phyloP scores from a whole-genome alignment of 2,888 invertebrate species.

The Taenaris catops region DNA sequence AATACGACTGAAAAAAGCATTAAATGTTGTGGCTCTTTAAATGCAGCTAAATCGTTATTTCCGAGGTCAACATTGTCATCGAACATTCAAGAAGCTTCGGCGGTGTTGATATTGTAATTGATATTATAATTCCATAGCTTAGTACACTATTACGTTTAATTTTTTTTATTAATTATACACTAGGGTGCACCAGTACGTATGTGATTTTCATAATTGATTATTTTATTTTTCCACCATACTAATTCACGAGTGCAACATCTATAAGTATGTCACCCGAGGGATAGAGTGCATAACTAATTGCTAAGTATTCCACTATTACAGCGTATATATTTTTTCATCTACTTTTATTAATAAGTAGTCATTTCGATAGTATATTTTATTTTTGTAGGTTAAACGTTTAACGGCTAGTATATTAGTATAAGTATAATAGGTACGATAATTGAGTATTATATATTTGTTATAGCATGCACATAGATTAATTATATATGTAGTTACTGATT shows the following conservation, averaged over 20 bases:
- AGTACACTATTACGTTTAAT: slow-evolving; percentile 18
- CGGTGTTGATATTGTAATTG: slow-evolving; percentile 18
- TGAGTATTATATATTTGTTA: slow-evolving; percentile 29
- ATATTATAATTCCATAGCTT: slow-evolving; percentile 20
- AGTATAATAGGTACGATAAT: slow-evolving; percentile 25
- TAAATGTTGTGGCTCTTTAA: slow-evolving; percentile 17
- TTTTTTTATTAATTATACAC: slow-evolving; percentile 23
- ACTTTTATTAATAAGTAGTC: slow-evolving; percentile 25
- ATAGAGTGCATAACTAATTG: slow-evolving; percentile 27
- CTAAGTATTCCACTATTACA: slow-evolving; percentile 58
- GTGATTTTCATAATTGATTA: slow-evolving; percentile 11
- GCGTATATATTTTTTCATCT: slow-evolving; percentile 28
- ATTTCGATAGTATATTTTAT: slow-evolving; percentile 23
- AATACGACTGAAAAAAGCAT: slow-evolving; percentile 7
- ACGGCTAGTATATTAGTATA: slow-evolving; percentile 36
- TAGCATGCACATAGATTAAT: slow-evolving; percentile 31
- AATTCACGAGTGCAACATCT: slow-evolving; percentile 26
- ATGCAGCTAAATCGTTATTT: slow-evolving; percentile 27
- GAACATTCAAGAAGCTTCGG: slow-evolving; percentile 63
- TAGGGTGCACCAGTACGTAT: slow-evolving; percentile 41
- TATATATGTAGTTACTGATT: slow-evolving; percentile 19
- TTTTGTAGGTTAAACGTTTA: slow-evolving; percentile 27
- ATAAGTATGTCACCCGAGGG: slow-evolving; percentile 24
- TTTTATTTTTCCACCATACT: slow-evolving; percentile 11
- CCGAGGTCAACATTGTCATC: slow-evolving; percentile 68